Percentiles rank a stretch among this genome's conserved stretches.
Conservation (phyloP, 1,140 invertebrate genomes). For the Plodia interpunctella region DNA sequence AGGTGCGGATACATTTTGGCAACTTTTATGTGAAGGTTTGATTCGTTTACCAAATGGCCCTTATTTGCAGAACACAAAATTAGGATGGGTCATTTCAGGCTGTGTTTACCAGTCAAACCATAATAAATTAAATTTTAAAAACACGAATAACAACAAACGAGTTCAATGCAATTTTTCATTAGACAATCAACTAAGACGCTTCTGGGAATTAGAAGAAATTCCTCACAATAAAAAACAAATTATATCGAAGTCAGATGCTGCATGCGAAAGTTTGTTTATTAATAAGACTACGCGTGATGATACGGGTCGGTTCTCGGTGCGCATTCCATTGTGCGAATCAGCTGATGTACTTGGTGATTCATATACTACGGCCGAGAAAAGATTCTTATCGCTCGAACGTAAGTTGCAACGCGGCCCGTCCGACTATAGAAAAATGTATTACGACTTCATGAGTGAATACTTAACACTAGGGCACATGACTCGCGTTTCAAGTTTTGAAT, state of each 20-base stretch:
- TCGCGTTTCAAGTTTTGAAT: slow-evolving; percentile 10
- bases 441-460: slow-evolving; percentile 29
- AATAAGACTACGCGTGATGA: slow-evolving; percentile 7
- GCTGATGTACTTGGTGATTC: slow-evolving; percentile 1
- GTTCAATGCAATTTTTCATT: slow-evolving; percentile 11
- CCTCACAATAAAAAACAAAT: background rate
- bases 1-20: slow-evolving; percentile 29
- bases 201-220: slow-evolving; percentile 16
- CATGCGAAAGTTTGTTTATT: slow-evolving; percentile 8
- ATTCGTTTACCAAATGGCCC: slow-evolving; percentile 23
- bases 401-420: slow-evolving; percentile 12
- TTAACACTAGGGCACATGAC: slow-evolving; percentile 25
- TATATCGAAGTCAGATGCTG: background rate
- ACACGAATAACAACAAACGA: no score
- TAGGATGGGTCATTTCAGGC: slow-evolving; percentile 27
- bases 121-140: background rate
- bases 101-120: slow-evolving; percentile 10
- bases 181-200: slow-evolving; percentile 6
- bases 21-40: slow-evolving; percentile 16
- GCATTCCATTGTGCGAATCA: slow-evolving; percentile 6
- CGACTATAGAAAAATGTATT: slow-evolving; percentile 24
- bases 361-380: slow-evolving; percentile 14
- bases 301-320: slow-evolving; percentile 11
- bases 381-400: slow-evolving; percentile 19
- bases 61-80: slow-evolving; percentile 21